Evolutionary conservation across 2,888 invertebrate species (phyloP).

Genomic region (Pristionchus japonicus): DNA sequence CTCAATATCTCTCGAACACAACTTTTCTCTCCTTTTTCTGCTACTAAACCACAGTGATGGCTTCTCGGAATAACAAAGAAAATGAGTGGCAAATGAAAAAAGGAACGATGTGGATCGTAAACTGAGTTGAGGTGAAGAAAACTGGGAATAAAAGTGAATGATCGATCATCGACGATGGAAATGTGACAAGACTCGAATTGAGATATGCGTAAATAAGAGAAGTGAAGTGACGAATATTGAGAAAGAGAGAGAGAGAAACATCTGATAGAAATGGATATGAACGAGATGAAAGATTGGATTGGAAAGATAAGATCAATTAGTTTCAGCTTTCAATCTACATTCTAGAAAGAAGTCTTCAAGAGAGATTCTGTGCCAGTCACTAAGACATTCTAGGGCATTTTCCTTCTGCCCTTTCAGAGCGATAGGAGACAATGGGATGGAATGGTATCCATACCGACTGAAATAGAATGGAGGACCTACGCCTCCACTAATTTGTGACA

Average conservation of each 20-base stretch:
- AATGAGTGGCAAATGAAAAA: conserved; percentile 7
- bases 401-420: neutral
- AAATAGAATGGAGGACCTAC: neutral
- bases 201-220: neutral
- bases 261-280: neutral
- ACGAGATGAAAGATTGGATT: no score
- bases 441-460: conserved; percentile 1
- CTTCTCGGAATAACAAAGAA: conserved; percentile 5
- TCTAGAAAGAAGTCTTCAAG: neutral
- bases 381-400: neutral
- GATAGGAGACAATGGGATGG: neutral
- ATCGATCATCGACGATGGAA: neutral
- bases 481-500: neutral
- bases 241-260: neutral
- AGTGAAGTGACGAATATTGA: neutral
- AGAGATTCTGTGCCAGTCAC: neutral
- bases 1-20: neutral
- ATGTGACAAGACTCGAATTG: neutral
- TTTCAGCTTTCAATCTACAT: neutral
- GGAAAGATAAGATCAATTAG: no score
- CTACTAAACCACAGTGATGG: neutral
- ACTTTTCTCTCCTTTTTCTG: neutral
- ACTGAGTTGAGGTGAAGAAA: neutral
- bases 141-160: neutral
- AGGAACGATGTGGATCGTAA: neutral